Base-by-base conservation (phyloP, 2,888 invertebrate genomes). In the Pterostichus madidus region DNA sequence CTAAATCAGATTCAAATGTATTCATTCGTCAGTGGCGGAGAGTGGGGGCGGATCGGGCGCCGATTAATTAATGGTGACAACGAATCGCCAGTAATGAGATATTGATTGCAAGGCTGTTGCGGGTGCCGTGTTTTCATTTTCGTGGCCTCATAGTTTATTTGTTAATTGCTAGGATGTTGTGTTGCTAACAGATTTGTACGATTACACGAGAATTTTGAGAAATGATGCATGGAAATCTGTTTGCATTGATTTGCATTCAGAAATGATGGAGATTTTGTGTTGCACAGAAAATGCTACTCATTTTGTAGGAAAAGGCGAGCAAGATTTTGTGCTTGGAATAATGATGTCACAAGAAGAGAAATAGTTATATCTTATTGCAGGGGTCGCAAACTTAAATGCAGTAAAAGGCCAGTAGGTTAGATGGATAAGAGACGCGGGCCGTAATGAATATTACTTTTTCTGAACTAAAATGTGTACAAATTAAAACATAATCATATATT, bases 41-140 rank as follows among this genome's bases (percentile, higher is more conserved):
- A 80, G 49, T 53, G 39, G 56, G 17, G 68, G 68, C 68, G 68
- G 64, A 39, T 6, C 17, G 44, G 44, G 44, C n/a, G 52, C 4
- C 75, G 81, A 81, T 75, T 81, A 80, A 80, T 81, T 81, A 81
- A 59, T 81, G 81, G 75, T 75, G 81, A 81, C 81, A 80, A 80
- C 80, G 59, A 73, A 73, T 80, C 56, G 80, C 35, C 49, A n/a
- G 61, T 81, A 81, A 81, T 81, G 81, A 81, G 81, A 81, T 81
- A 81, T 81, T 81, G 81, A 81, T 81, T 81, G 81, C 56, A 75
- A 24, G 53, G 80, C 61, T 71, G 53, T 35, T 39, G 59, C 15
- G 73, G 56, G 15, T 75, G 15, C 53, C 35, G 39, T 77, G 56
- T 77, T 77, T 77, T 77, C 77, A 77, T 77, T 77, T 76, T 56